Evolutionary conservation across 2,888 invertebrate species (phyloP), one percentile per base, ranked within the genome.

Genomic region (Dioctria linearis): DNA sequence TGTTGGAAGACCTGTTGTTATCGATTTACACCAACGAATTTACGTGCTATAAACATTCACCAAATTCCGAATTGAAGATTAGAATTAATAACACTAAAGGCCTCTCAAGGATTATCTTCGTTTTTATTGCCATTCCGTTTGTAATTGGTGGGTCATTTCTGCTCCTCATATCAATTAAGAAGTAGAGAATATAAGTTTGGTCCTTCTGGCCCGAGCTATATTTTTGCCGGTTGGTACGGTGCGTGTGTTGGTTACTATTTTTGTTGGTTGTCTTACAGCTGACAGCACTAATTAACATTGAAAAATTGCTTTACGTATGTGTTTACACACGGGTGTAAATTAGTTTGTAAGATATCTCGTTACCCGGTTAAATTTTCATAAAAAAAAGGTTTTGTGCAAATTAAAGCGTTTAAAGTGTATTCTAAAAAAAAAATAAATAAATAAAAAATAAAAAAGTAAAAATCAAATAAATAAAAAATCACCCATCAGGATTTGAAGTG

Each of bases 1-100:
- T 25, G 25, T 25, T 63, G 39, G 54, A 80, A 73, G 39, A 80
- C 80, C 80, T 80, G 80, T 80, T 80, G 80, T 80, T 80, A 80
- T 80, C 65, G 80, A 80, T 80, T 80, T 80, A 80, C 73, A 80
- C 79, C 8, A 79, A 57, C 79, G 59, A 46, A 57, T 3, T 59
- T 75, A 46, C n/a, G 51, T 25, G 51, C 54, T 39, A 71, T 71
- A 71, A 54, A 71, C 40, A 71, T n/a, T 67, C 46, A 13, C 5
- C 43, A 43, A 67, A 11, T 43, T 43, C 3, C 13, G 13, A 61
- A 39, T 61, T 61, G 4, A 1, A 2, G 3, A 54, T 54, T 67
- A 46, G 43, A 46, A 67, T 67, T 13, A 43, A 67, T 67, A 13
- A 42, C 66, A 67, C 66, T 46, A 25, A 67, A 43, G 13, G 43